Conservation (phyloP, 2,113 vertebrate genomes). For the Euleptes europaea region DNA sequence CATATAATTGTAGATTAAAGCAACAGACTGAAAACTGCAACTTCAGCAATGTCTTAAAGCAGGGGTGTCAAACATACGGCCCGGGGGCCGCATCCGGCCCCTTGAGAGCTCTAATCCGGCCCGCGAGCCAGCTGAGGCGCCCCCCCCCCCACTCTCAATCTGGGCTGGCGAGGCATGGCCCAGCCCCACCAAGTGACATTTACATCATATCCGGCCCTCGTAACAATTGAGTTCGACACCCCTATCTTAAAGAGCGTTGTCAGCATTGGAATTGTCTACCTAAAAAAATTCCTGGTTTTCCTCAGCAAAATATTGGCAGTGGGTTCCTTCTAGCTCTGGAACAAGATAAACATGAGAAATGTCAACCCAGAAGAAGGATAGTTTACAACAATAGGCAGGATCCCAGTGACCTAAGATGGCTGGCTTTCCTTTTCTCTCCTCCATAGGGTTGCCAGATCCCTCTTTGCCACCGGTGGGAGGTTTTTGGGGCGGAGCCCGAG, state of each 20-base stretch:
- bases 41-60: constrained; percentile 4
- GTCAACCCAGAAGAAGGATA: constrained; percentile 33
- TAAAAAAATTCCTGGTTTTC: constrained; percentile 53
- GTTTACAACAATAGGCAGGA: constrained; percentile 46
- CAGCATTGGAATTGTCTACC: neutral
- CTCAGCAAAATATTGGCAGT: constrained; percentile 44
- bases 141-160: too few relatives aligned
- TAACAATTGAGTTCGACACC: too few relatives aligned
- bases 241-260: neutral
- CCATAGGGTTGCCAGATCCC: too few relatives aligned
- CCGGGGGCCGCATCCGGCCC: too few relatives aligned
- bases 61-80: too few relatives aligned
- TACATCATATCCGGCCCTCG: too few relatives aligned
- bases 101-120: too few relatives aligned
- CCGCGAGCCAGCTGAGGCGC: too few relatives aligned
- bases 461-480: too few relatives aligned
- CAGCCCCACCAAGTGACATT: too few relatives aligned
- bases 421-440: constrained; percentile 22
- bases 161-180: too few relatives aligned
- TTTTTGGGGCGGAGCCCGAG: too few relatives aligned
- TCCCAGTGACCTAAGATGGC: constrained; percentile 33
- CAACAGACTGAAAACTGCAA: neutral
- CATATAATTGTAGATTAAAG: neutral
- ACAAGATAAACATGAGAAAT: constrained; percentile 50
- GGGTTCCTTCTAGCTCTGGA: constrained; percentile 39